Evolutionary conservation across 2,797 vertebrate species (phyloP).

Genomic region (Cossypha dichroa): DNA sequence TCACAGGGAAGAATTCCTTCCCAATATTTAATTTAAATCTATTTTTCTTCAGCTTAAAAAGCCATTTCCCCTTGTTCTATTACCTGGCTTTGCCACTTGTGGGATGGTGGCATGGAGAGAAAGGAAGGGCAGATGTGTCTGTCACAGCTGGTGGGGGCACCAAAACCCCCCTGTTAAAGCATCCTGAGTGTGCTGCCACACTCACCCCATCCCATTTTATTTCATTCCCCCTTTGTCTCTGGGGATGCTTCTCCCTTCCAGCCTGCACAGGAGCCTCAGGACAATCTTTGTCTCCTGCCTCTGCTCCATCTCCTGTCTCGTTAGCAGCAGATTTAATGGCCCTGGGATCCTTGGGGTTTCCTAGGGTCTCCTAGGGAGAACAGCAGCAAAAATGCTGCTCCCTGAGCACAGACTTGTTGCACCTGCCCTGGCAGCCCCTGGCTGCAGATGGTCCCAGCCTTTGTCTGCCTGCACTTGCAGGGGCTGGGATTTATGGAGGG

Average conservation of each 20-base stretch:
- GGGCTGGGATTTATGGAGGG: neutral
- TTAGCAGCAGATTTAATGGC: neutral
- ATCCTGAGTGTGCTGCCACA: fast-evolving
- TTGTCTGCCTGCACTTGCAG: neutral
- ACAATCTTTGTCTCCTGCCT: neutral
- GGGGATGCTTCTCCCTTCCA: neutral
- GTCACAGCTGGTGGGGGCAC: neutral
- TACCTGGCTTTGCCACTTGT: no score
- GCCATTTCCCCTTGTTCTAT: neutral
- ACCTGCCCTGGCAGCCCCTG: neutral
- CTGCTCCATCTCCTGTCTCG: neutral
- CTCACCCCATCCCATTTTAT: fast-evolving
- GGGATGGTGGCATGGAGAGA: no score
- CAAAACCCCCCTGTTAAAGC: neutral
- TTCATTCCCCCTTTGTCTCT: neutral
- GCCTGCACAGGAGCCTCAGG: neutral
- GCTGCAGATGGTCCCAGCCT: neutral
- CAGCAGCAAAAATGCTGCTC: neutral
- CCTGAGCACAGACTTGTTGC: neutral
- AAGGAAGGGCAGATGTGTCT: neutral
- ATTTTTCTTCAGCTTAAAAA: neutral
- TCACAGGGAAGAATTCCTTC: fast-evolving
- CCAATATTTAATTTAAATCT: neutral
- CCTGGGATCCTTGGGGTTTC: neutral
- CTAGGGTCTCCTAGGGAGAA: neutral